phyloP scores from a whole-genome alignment of 30 jellyfish, hydroid and myxozoan species.

The Nemopilema nomurai region DNA sequence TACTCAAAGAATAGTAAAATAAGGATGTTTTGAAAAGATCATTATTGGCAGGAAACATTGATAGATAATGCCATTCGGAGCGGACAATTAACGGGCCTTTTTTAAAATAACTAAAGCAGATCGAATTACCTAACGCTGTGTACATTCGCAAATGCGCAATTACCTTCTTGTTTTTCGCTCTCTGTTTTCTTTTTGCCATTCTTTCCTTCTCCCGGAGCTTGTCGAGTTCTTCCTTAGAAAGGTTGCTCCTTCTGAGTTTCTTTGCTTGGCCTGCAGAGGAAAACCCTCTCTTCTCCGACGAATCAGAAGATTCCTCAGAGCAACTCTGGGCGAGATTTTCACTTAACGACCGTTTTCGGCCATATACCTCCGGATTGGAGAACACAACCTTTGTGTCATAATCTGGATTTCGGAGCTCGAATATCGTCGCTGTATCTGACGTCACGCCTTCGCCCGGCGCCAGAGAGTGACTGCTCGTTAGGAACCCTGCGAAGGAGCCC shows the following conservation, averaged over 20 bases:
- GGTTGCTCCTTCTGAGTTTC: constrained; percentile 23
- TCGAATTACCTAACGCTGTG: neutral
- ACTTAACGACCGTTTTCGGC: neutral
- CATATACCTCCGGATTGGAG: neutral
- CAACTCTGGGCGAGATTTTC: constrained; percentile 19
- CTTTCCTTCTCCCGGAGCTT: constrained; percentile 77
- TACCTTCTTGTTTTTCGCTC: constrained; percentile 55
- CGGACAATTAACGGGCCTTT: no score
- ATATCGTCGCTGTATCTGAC: neutral
- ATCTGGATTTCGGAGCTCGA: neutral
- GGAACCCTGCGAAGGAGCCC: neutral
- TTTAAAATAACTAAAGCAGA: no score
- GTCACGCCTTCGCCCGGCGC: neutral
- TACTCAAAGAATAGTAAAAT: no score
- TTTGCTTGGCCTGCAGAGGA: neutral
- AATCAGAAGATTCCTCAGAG: constrained; percentile 42
- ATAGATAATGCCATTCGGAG: no score
- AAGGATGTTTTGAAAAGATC: no score
- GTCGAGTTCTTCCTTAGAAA: constrained; percentile 74
- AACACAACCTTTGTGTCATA: neutral
- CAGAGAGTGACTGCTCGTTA: neutral
- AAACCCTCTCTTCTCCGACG: constrained; percentile 11
- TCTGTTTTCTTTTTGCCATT: constrained; percentile 74
- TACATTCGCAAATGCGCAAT: neutral
- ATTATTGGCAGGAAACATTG: no score